Evolutionary conservation across 2,888 invertebrate species (phyloP).

Genomic region (Pollenia griseotomentosa): DNA sequence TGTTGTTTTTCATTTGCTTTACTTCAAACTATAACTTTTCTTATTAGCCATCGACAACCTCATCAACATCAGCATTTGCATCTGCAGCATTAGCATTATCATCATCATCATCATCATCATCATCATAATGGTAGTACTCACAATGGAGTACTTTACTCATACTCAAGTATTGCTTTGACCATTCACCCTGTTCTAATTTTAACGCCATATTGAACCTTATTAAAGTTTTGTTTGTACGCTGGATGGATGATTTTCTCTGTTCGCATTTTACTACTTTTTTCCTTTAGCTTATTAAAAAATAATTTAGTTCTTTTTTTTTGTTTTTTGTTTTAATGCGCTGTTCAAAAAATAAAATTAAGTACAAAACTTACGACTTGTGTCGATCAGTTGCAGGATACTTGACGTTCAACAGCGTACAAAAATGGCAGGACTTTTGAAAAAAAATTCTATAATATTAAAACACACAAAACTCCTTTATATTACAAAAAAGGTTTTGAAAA

Average conservation of each 20-base stretch:
- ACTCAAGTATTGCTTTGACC: constrained; percentile 69
- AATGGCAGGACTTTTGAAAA: constrained; percentile 66
- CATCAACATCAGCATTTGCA: constrained; percentile 21
- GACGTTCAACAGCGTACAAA: constrained; percentile 62
- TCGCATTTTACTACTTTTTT: constrained; percentile 38
- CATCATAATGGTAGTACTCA: constrained; percentile 29
- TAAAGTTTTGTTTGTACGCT: constrained; percentile 70
- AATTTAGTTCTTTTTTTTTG: constrained; percentile 43
- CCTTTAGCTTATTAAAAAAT: constrained; percentile 68
- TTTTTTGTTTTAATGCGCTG: constrained; percentile 44
- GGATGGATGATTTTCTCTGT: constrained; percentile 41
- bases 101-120: constrained; percentile 14
- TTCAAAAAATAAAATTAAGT: constrained; percentile 61
- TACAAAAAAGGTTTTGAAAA: constrained; percentile 63
- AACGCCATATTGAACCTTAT: constrained; percentile 76
- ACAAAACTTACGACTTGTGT: constrained; percentile 74
- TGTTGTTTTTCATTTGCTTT: constrained; percentile 40
- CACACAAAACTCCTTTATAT: constrained; percentile 59
- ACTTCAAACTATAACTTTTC: constrained; percentile 68
- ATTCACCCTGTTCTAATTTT: constrained; percentile 74
- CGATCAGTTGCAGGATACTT: constrained; percentile 72
- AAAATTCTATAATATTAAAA: constrained; percentile 16
- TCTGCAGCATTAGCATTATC: constrained; percentile 17
- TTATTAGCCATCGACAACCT: constrained; percentile 66
- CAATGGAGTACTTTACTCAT: constrained; percentile 61